Conservation (phyloP, 2,113 vertebrate species). For the Myrmophylax atrothorax region DNA sequence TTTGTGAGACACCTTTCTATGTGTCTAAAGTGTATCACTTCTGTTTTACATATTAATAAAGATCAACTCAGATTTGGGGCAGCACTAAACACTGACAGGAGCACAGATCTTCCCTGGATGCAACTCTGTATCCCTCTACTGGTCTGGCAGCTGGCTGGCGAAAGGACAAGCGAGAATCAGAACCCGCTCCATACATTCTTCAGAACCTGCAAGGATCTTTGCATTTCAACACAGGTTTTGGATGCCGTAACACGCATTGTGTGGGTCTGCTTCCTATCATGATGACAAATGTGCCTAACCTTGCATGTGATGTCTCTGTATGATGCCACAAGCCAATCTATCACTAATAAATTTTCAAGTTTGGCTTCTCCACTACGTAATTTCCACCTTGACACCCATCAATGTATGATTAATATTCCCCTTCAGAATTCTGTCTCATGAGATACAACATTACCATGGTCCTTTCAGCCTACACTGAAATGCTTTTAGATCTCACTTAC, state of each 20-base stretch:
- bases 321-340: neutral
- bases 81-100: neutral
- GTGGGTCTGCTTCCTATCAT: neutral
- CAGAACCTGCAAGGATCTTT: neutral
- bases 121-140: neutral
- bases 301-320: neutral
- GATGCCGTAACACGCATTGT: rapidly evolving
- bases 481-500: neutral
- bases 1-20: neutral
- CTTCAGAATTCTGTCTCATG: neutral
- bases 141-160: neutral
- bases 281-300: neutral
- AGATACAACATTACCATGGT: neutral
- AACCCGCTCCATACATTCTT: rapidly evolving
- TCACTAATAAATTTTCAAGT: neutral
- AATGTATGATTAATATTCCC: neutral
- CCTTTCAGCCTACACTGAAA: neutral
- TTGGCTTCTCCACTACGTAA: neutral
- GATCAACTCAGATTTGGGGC: neutral
- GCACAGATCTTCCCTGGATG: neutral
- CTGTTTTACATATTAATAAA: neutral
- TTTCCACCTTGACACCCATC: neutral
- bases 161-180: neutral
- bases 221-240: neutral
- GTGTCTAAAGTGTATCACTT: neutral